Percentiles rank a stretch among this genome's conserved stretches.
Conservation (phyloP, 2,888 invertebrate species). For the Torymus tubicola region DNA sequence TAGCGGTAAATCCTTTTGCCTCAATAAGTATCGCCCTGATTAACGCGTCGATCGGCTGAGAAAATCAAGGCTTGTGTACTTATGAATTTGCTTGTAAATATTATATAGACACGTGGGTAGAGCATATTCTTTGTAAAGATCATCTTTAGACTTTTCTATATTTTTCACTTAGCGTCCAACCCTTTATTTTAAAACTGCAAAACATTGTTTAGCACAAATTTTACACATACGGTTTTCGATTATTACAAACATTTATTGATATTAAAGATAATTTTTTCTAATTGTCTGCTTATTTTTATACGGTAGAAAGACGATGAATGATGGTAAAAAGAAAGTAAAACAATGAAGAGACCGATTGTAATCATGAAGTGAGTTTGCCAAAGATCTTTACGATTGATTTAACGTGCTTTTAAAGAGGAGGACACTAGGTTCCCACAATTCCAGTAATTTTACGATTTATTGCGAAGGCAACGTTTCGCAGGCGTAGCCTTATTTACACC, state of each 20-base stretch:
- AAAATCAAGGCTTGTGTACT: conserved; percentile 46
- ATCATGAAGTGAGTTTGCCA: conserved; percentile 30
- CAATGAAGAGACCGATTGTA: not conserved
- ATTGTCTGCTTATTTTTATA: not conserved
- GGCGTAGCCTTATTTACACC: conserved; percentile 11
- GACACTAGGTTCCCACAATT: conserved; percentile 9
- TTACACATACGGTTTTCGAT: too few relatives aligned
- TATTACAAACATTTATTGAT: too few relatives aligned
- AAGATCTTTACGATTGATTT: conserved; percentile 37
- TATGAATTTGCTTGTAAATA: conserved; percentile 51
- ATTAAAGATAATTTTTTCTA: not conserved
- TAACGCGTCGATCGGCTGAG: conserved; percentile 11
- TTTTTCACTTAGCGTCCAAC: conserved; percentile 5
- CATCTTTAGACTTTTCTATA: conserved; percentile 11
- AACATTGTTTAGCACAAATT: conserved; percentile 42
- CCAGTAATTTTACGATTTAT: conserved; percentile 6
- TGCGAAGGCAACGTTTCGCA: not conserved
- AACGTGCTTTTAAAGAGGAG: conserved; percentile 16
- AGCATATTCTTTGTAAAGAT: conserved; percentile 27
- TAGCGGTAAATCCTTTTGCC: not conserved
- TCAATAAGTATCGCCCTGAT: conserved; percentile 15
- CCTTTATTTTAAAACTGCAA: not conserved
- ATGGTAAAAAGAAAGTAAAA: not conserved
- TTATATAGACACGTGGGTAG: not conserved
- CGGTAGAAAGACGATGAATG: not conserved